phyloP scores from a whole-genome alignment of 2,888 invertebrate species.

The Drosophila ezoana region DNA sequence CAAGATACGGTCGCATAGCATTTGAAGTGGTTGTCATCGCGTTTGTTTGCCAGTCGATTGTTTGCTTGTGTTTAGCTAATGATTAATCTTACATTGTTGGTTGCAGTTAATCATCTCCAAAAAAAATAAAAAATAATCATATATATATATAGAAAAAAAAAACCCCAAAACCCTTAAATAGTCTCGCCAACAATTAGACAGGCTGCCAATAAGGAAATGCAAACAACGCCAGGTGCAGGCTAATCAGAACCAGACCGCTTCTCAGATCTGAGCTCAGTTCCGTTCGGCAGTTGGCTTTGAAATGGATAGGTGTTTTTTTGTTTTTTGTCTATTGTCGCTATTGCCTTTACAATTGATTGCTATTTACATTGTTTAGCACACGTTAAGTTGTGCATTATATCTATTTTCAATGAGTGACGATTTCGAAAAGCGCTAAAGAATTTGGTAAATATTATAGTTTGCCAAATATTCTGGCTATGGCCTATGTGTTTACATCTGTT shows the following conservation, averaged over 20 bases:
- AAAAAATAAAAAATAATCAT: slow-evolving; percentile 32
- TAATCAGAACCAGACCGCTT: slow-evolving; percentile 21
- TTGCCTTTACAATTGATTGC: slow-evolving; percentile 37
- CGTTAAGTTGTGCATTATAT: slow-evolving; percentile 40
- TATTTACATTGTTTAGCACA: slow-evolving; percentile 66
- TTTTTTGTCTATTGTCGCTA: slow-evolving; percentile 29
- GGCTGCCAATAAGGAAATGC: slow-evolving; percentile 70
- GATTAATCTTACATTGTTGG: slow-evolving; percentile 28
- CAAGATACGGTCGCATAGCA: slow-evolving; percentile 43
- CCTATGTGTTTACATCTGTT: slow-evolving; percentile 4
- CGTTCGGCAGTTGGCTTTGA: slow-evolving; percentile 37
- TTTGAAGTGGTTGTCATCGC: slow-evolving; percentile 24
- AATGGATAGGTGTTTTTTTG: slow-evolving; percentile 22
- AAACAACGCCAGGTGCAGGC: slow-evolving; percentile 49
- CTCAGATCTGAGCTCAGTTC: slow-evolving; percentile 7
- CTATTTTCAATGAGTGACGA: slow-evolving; percentile 41
- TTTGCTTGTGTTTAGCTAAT: slow-evolving; percentile 43
- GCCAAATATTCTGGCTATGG: slow-evolving; percentile 45
- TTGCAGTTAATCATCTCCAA: slow-evolving; percentile 59
- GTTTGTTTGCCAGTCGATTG: slow-evolving; percentile 41
- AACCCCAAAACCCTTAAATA: slow-evolving; percentile 67
- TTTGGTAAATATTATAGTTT: slow-evolving; percentile 38
- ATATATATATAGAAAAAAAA: too few species aligned
- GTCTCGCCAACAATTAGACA: slow-evolving; percentile 61
- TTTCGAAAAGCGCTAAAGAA: slow-evolving; percentile 39